Evolutionary conservation across 1,140 invertebrate genomes (phyloP).

Genomic region (Pectinophora gossypiella): DNA sequence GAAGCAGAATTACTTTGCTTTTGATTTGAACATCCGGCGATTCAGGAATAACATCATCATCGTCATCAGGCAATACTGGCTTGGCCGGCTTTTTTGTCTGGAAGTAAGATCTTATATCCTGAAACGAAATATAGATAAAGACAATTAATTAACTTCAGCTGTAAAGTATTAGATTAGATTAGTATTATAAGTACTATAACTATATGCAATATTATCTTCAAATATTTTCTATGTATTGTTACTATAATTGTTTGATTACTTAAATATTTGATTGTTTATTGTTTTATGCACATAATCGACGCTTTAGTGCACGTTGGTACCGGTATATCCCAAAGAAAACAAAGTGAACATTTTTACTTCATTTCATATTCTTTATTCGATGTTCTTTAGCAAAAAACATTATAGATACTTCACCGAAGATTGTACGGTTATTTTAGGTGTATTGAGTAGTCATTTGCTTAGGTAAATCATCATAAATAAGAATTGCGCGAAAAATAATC

Average conservation of each 20-base stretch:
- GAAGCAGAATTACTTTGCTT: conserved; percentile 41
- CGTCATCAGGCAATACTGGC: conserved; percentile 31
- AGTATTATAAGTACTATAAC: too few species aligned
- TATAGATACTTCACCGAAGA: neutral
- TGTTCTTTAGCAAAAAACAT: neutral
- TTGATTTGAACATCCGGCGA: conserved; percentile 52
- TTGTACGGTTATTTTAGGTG: neutral
- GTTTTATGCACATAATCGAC: too few species aligned
- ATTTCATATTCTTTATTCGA: conserved; percentile 1
- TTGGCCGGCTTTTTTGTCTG: conserved; percentile 36
- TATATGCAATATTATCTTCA: too few species aligned
- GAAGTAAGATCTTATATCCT: conserved; percentile 76
- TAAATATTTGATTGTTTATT: too few species aligned
- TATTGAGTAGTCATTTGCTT: too few species aligned
- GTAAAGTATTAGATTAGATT: too few species aligned
- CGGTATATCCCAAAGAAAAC: too few species aligned
- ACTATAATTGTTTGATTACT: too few species aligned
- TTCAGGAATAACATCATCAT: conserved; percentile 62
- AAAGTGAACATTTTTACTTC: too few species aligned
- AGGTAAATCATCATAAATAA: neutral
- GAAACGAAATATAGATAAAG: conserved; percentile 25
- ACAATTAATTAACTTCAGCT: too few species aligned
- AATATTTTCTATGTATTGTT: too few species aligned
- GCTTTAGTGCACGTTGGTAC: too few species aligned
- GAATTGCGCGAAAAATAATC: neutral